Percentiles rank a stretch among this genome's conserved stretches.
Conservation (phyloP, 2,113 vertebrate species). For the Sebastes schlegelii region DNA sequence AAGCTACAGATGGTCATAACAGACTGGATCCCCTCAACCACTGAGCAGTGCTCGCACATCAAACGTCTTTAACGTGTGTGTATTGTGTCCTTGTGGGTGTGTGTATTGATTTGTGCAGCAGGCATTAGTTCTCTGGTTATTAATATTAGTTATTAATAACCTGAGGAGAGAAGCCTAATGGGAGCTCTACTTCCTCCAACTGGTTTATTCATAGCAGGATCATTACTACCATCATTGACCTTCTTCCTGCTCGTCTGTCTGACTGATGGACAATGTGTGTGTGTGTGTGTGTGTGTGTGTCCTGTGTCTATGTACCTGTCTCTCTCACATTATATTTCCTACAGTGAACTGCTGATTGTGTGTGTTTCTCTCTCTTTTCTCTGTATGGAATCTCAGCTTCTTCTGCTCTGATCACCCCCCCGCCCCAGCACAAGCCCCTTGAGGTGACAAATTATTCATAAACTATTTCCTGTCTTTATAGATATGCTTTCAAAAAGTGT, state of each 20-base stretch:
- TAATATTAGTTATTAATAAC: constrained; percentile 80
- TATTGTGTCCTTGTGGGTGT: constrained; percentile 31
- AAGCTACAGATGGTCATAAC: constrained; percentile 7
- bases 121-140: constrained; percentile 72
- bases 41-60: constrained; percentile 39
- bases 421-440: constrained; percentile 8
- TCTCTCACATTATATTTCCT: background rate
- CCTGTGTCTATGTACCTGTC: constrained; percentile 10
- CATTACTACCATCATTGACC: constrained; percentile 75
- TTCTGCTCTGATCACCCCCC: constrained; percentile 21
- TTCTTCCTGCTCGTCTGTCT: constrained; percentile 61
- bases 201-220: constrained; percentile 79
- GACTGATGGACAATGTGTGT: constrained; percentile 15
- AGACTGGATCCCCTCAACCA: background rate
- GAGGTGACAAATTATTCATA: constrained; percentile 73
- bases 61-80: constrained; percentile 59
- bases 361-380: background rate
- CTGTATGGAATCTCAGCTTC: background rate
- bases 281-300: background rate
- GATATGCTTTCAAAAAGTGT: constrained; percentile 70
- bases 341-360: background rate
- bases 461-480: constrained; percentile 60
- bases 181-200: constrained; percentile 74
- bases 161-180: constrained; percentile 69
- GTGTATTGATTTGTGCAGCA: constrained; percentile 71